phyloP scores from a whole-genome alignment of 1,140 invertebrate genomes.

The Drosophila leontia region DNA sequence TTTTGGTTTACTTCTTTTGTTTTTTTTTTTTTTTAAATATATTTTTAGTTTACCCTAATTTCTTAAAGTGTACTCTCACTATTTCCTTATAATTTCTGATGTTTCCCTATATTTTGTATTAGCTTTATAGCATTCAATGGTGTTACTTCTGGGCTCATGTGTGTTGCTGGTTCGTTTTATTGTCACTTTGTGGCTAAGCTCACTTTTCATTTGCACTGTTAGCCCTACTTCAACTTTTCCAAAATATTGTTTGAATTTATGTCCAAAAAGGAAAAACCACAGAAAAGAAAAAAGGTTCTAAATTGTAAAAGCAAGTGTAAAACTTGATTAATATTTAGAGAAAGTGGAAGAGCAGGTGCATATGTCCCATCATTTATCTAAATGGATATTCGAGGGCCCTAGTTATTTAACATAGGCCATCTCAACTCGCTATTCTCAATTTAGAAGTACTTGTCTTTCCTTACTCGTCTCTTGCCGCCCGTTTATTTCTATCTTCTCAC shows the following conservation, averaged over 20 bases:
- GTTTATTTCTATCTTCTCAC: no score
- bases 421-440: slow-evolving; percentile 1
- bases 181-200: slow-evolving; percentile 23
- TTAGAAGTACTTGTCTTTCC: background rate
- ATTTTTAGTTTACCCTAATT: background rate
- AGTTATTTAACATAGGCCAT: slow-evolving; percentile 39
- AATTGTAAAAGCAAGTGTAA: background rate
- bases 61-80: background rate
- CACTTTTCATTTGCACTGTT: slow-evolving; percentile 31
- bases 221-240: background rate
- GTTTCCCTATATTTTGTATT: slow-evolving; percentile 1
- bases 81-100: background rate
- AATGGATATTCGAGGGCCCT: slow-evolving; percentile 68
- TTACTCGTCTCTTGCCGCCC: no score
- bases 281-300: slow-evolving; percentile 4
- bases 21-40: no score
- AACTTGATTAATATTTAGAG: background rate
- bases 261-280: slow-evolving; percentile 10
- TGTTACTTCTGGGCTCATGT: background rate
- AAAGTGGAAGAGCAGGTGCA: slow-evolving; percentile 7
- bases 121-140: slow-evolving; percentile 18
- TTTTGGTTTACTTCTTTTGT: background rate
- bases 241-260: slow-evolving; percentile 21
- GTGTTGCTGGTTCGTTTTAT: slow-evolving; percentile 16
- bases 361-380: slow-evolving; percentile 69